Evolutionary conservation across 2,797 vertebrate species (phyloP), one percentile per base, ranked within the genome.

Genomic region (Limnodromus scolopaceus): DNA sequence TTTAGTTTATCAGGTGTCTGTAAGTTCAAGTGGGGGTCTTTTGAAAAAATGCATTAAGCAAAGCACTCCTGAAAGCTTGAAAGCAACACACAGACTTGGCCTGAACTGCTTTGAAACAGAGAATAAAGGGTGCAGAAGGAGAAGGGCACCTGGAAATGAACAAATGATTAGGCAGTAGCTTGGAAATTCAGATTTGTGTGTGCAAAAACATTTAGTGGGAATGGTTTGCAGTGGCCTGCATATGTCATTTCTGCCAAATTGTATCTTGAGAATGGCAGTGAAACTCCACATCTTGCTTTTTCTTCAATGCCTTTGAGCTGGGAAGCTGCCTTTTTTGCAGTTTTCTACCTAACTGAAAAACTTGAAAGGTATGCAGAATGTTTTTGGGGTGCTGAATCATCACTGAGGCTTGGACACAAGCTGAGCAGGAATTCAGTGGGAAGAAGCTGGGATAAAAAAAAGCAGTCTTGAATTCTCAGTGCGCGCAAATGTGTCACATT

Each of bases 231-330:
- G 57, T 54, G 69, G n/a, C 36, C 72, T 85, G 38, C 34, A 16
- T 86, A 24, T 61, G 64, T 88, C 0, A 41, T 48, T 75, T 72
- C 45, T 93, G 64, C 75, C 61, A 77, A 89, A 78, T 12, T 48
- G 17, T 41, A 27, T 74, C 27, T 91, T 4, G 1, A 57, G 61
- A 49, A 32, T n/a, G 43, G 38, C 41, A 64, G 34, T 58, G 72
- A 71, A 95, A 51, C 30, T 77, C 57, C 34, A 61, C 24, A 49
- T 78, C 36, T 69, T 80, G 63, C 60, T 87, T 92, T 89, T 54
- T 27, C 5, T 68, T 91, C 19, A 34, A 41, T 11, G 41, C 9
- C 27, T 72, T 61, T 68, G 34, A 69, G n/a, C 10, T 89, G 49
- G 27, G 41, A 91, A 77, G 64, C 23, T 87, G 16, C 38, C 24